These are phyloP conservation scores for Phataginus tricuspis DNA, from an alignment of 2,797 vertebrate genomes.

Conservation along the genomic window DNA sequence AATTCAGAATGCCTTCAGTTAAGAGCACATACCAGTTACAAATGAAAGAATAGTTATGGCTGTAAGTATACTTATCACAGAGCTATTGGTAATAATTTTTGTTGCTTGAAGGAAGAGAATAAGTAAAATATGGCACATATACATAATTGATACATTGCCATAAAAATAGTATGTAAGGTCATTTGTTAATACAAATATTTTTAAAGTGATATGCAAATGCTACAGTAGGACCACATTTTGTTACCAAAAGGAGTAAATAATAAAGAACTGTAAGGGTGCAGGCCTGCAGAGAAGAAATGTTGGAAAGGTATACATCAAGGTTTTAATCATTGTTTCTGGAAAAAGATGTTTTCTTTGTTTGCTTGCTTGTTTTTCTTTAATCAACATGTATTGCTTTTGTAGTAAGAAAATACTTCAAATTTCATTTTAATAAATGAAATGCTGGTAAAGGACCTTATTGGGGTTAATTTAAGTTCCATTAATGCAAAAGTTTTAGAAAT, in stretches of 20 bases:
- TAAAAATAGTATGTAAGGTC: not conserved
- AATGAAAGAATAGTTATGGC: not conserved
- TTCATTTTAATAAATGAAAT: not conserved
- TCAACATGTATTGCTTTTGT: not conserved
- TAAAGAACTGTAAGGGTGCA: not conserved
- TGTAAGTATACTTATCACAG: not conserved
- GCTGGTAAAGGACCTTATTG: not conserved
- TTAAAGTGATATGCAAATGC: not conserved
- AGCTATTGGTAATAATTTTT: not conserved
- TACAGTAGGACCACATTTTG: not conserved
- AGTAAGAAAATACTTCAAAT: not conserved
- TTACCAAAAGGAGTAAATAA: not conserved
- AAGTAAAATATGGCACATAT: not conserved
- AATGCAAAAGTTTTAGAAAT: not conserved
- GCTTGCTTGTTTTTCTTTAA: not conserved
- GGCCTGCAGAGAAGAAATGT: not conserved
- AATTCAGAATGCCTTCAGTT: not conserved
- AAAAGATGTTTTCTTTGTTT: not conserved
- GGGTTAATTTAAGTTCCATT: not conserved
- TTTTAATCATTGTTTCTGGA: not conserved
- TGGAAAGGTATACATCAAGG: not conserved
- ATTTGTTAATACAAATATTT: not conserved
- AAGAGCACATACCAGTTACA: not conserved
- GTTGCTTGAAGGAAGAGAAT: not conserved
- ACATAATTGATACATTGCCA: not conserved